These are phyloP conservation scores for Pygoscelis antarcticus DNA, from an alignment of 2,113 vertebrate genomes.

Conservation along the genomic window DNA sequence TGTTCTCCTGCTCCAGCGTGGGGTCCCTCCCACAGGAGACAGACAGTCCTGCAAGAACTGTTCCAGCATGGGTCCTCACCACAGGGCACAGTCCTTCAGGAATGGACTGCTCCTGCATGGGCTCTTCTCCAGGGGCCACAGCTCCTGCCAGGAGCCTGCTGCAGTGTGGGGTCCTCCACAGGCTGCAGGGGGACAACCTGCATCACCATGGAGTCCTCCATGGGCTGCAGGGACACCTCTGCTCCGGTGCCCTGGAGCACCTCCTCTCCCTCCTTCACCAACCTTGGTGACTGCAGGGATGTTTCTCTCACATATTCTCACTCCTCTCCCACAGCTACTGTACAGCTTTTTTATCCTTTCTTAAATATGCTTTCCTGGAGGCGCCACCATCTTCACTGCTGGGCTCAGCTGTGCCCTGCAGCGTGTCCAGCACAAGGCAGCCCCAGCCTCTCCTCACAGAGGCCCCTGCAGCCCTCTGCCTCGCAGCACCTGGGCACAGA, in stretches of 20 bases:
- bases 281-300: background rate
- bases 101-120: background rate
- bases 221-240: background rate
- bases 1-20: background rate
- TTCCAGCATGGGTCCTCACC: background rate
- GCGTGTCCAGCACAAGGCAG: background rate
- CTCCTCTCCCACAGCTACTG: background rate
- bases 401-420: background rate
- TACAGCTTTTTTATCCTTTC: background rate
- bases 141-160: background rate
- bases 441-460: background rate
- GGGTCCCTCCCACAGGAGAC: too few species aligned
- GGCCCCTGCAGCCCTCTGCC: background rate
- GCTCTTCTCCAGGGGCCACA: background rate
- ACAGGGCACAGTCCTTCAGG: background rate
- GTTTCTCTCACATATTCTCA: background rate
- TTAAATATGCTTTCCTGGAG: background rate
- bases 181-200: background rate
- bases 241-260: rapidly evolving
- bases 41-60: background rate
- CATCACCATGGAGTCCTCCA: background rate
- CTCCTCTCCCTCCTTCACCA: background rate
- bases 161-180: background rate
- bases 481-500: background rate
- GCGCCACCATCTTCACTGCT: background rate